These are phyloP conservation scores for Xerus inauris DNA, from an alignment of 2,113 vertebrate species.

Conservation along the genomic window DNA sequence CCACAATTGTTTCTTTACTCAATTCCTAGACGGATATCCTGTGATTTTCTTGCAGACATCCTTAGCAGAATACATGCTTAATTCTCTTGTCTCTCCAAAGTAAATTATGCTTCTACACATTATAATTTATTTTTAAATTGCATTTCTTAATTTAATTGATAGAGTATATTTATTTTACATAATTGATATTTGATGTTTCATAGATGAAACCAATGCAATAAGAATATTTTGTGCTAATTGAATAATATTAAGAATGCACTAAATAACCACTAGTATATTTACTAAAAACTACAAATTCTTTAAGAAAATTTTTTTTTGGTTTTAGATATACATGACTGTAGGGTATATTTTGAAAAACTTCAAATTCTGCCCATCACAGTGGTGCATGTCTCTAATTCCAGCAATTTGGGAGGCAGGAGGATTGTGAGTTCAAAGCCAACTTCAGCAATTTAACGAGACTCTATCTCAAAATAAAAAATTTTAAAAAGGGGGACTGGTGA, in stretches of 20 bases:
- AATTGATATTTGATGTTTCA: neutral
- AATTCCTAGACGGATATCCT: neutral
- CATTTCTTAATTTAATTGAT: neutral
- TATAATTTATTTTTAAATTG: neutral
- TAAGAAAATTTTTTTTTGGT: too few species aligned
- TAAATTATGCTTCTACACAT: neutral
- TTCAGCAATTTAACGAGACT: too few species aligned
- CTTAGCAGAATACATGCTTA: neutral
- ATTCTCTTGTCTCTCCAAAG: neutral
- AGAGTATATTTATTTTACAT: neutral
- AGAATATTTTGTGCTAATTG: neutral
- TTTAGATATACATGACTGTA: too few species aligned
- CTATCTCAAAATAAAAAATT: too few species aligned
- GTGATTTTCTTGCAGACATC: neutral
- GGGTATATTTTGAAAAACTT: too few species aligned
- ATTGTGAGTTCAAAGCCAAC: too few species aligned
- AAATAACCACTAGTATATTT: neutral
- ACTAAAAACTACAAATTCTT: neutral
- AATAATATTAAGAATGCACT: neutral
- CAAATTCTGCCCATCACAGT: too few species aligned
- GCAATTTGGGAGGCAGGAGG: too few species aligned
- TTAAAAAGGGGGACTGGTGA: too few species aligned
- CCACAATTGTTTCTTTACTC: neutral
- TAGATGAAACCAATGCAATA: neutral
- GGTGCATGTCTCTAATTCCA: too few species aligned